Evolutionary conservation across 1,140 invertebrate species (phyloP).

Genomic region (Drosophila albomicans): DNA sequence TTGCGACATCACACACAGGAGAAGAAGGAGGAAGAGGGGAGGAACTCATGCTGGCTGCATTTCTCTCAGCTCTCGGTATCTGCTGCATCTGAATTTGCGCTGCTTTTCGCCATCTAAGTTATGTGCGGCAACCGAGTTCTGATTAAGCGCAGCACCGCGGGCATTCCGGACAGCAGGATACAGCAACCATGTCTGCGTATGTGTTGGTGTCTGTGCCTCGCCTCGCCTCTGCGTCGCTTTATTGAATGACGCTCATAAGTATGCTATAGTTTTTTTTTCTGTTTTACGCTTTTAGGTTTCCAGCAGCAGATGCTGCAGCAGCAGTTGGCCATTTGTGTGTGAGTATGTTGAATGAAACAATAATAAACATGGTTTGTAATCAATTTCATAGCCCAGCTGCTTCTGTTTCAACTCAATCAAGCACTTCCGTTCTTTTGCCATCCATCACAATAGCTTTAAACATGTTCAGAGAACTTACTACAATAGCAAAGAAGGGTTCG

Average conservation of each 20-base stretch:
- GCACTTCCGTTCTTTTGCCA: neutral
- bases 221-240: neutral
- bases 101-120: slow-evolving; percentile 47
- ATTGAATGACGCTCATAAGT: slow-evolving; percentile 52
- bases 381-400: slow-evolving; percentile 14
- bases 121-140: slow-evolving; percentile 61
- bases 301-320: too few relatives aligned
- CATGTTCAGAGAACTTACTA: neutral
- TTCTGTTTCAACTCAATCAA: slow-evolving; percentile 6
- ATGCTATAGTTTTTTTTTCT: slow-evolving; percentile 50
- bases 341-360: neutral
- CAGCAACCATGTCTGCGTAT: slow-evolving; percentile 30
- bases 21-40: too few relatives aligned
- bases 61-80: neutral
- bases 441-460: neutral
- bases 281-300: slow-evolving; percentile 7
- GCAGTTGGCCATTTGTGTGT: neutral
- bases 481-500: neutral
- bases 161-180: slow-evolving; percentile 36
- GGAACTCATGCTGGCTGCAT: slow-evolving; percentile 9
- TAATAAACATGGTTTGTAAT: slow-evolving; percentile 2
- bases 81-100: slow-evolving; percentile 35
- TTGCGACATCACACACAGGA: slow-evolving; percentile 21
- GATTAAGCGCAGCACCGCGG: slow-evolving; percentile 71
- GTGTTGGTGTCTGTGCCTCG: neutral